Percentiles rank a stretch among this genome's conserved stretches.
Conservation (phyloP, 2,888 invertebrate species). For the Phania funesta region DNA sequence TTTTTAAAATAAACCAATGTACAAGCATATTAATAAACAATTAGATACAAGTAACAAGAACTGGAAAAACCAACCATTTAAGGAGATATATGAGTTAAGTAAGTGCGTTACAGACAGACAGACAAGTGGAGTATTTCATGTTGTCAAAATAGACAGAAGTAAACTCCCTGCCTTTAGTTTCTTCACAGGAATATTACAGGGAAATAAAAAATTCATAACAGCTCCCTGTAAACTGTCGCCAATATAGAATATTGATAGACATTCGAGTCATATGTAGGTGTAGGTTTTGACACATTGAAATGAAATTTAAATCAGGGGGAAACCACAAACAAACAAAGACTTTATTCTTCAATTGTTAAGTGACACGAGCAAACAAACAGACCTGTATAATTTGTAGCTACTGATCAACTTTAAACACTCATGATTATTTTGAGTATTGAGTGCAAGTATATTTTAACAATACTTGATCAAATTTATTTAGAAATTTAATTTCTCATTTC, state of each 20-base stretch:
- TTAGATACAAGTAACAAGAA: constrained; percentile 59
- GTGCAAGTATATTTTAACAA: not conserved
- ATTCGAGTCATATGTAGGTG: constrained; percentile 64
- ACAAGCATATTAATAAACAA: constrained; percentile 61
- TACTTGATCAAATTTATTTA: constrained; percentile 29
- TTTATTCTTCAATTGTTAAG: not conserved
- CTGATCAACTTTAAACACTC: constrained; percentile 42
- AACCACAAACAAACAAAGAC: not conserved
- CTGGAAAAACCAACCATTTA: constrained; percentile 38
- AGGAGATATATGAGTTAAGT: constrained; percentile 20
- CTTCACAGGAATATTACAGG: not conserved
- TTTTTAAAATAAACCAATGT: constrained; percentile 56
- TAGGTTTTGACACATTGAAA: constrained; percentile 60
- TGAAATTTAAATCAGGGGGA: constrained; percentile 40
- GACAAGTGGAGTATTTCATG: constrained; percentile 17
- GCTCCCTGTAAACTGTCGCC: constrained; percentile 51
- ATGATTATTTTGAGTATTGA: not conserved
- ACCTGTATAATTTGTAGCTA: constrained; percentile 30
- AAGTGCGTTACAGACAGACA: not conserved
- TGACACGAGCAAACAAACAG: not conserved
- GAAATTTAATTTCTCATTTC: constrained; percentile 60
- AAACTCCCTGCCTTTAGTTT: not conserved
- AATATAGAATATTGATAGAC: constrained; percentile 58
- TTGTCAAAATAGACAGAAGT: constrained; percentile 18
- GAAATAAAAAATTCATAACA: constrained; percentile 59